phyloP scores from a whole-genome alignment of 2,888 invertebrate genomes.

The Cosmia pyralina region DNA sequence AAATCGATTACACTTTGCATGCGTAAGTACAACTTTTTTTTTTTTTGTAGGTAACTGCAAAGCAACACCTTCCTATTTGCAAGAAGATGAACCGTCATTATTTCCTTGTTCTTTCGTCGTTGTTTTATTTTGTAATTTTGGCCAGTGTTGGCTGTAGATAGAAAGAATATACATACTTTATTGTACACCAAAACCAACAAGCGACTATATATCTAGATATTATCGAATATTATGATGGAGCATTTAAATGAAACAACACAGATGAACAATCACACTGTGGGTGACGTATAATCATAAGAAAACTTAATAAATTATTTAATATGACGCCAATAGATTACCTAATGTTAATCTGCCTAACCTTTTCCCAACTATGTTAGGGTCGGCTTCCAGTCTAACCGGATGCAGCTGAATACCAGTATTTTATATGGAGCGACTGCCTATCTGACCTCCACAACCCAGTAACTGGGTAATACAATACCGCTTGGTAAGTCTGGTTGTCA shows the following conservation, averaged over 20 bases:
- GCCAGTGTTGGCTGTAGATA: neutral
- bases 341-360: no score
- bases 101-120: conserved; percentile 33
- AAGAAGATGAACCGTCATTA: neutral
- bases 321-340: neutral
- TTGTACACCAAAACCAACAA: conserved; percentile 1
- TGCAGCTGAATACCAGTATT: no score
- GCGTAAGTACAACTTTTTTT: no score
- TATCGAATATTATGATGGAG: neutral
- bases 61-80: conserved; percentile 1
- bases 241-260: neutral
- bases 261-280: no score
- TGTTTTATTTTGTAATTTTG: neutral
- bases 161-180: neutral
- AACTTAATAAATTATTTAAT: neutral
- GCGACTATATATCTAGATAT: neutral
- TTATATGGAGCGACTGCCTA: no score
- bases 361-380: no score
- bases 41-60: conserved; percentile 6
- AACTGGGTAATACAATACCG: no score
- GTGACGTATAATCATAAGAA: neutral
- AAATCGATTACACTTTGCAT: conserved; percentile 50
- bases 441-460: no score
- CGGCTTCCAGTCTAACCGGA: no score
- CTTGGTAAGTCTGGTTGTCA: no score